A percentile compares a stretch with the other conserved stretches of the same genome.
phyloP scores from a whole-genome alignment of 2,797 vertebrate species.

The Trachurus trachurus region DNA sequence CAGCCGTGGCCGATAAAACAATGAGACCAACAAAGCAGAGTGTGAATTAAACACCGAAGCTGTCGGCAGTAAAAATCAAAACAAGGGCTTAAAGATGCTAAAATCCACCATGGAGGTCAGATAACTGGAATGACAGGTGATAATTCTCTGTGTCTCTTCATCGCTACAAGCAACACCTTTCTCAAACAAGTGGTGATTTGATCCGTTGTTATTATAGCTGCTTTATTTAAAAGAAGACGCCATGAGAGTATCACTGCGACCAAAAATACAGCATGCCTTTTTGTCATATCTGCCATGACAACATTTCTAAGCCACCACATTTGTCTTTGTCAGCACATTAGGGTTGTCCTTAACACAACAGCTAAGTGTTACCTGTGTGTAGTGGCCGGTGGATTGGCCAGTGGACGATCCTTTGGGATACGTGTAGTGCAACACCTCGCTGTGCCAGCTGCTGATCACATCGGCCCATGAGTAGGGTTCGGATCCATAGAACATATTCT shows the following conservation, averaged over 20 bases:
- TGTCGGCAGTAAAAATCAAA: no score
- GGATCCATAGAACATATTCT: slow-evolving; percentile 78
- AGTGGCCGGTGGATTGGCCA: slow-evolving; percentile 65
- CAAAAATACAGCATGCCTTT: background rate
- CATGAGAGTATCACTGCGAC: no score
- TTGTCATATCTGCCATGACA: no score
- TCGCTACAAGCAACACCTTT: background rate
- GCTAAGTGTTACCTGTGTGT: slow-evolving; percentile 81
- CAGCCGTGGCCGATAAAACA: background rate
- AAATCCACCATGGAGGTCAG: no score
- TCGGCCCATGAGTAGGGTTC: slow-evolving; percentile 15
- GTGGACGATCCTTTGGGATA: slow-evolving; percentile 70
- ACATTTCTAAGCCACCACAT: background rate
- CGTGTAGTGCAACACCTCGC: slow-evolving; percentile 65
- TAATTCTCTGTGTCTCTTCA: background rate
- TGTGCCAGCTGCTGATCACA: slow-evolving; percentile 73
- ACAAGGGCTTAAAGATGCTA: no score
- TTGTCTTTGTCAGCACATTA: background rate
- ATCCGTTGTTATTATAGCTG: background rate
- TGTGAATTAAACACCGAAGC: no score
- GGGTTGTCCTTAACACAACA: background rate
- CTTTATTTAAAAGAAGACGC: background rate
- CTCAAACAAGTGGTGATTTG: background rate
- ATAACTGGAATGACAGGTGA: background rate
- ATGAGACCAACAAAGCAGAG: no score